Base-by-base conservation (phyloP, 2,797 vertebrate genomes). In the Cuculus canorus region DNA sequence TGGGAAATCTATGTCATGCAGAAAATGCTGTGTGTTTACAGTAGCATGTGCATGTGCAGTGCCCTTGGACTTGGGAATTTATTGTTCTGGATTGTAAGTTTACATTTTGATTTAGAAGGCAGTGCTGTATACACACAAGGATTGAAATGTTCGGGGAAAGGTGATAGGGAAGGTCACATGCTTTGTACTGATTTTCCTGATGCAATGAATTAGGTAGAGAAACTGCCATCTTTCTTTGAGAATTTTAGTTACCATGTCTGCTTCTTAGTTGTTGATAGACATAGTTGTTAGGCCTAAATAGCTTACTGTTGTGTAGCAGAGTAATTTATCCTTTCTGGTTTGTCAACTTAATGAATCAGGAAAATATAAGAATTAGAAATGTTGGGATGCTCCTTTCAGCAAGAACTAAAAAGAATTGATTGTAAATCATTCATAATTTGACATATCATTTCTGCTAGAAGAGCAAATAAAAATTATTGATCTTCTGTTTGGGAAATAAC, bases 391-490 rank as follows among this genome's bases (percentile, higher is more conserved):
- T 76, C 21, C 75, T 83, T 94, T 75, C 59, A 63, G 22, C 17
- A 79, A 23, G 22, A 94, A 63, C 37, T 53, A 68, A 79, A 81
- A 91, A 86, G 6, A 90, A 93, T 25, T 82, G 19, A 48, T 80
- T 53, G 78, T 75, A 88, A 94, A 77, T 92, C 4, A 85, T 90
- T 94, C 53, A 73, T 89, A 93, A 73, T 90, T 85, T 82, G 77
- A 60, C 37, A 37, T 76, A 33, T 17, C 12, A 10, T 76, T 91
- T 95, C 47, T 92, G 12, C n/a, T 70, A 52, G 54, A 95, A 86
- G 39, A 77, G 92, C 35, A 82, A 82, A 84, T n/a, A 18, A 22
- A 89, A 88, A 88, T 54, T 61, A 94, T 28, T 88, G 81, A 73
- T 69, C 41, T 90, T 86, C n/a, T 57, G 1, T 77, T 94, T 75